These are phyloP conservation scores for Chloropsis hardwickii DNA, from an alignment of 2,113 vertebrate genomes.

Conservation along the genomic window DNA sequence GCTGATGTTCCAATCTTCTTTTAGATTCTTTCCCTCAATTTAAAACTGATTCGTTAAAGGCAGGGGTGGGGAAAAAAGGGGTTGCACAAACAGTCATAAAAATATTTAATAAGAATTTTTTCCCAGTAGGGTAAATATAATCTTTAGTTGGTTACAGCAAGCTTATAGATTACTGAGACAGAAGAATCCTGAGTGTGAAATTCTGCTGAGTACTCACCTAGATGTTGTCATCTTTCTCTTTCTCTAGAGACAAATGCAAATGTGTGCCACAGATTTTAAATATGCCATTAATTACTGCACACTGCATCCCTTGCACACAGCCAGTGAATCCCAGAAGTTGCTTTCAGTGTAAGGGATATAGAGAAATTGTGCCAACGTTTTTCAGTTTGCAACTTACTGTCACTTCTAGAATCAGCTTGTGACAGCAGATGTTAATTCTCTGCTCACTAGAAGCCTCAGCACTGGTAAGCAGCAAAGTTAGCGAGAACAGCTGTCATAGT, in stretches of 20 bases:
- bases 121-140: not conserved
- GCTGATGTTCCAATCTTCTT: not conserved
- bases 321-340: not conserved
- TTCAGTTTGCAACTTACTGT: constrained; percentile 1
- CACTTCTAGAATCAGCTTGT: constrained; percentile 7
- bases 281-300: constrained; percentile 31
- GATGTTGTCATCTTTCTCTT: not conserved
- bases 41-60: not conserved
- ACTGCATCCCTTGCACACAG: not conserved
- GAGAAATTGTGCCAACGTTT: not conserved
- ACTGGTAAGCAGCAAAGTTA: not conserved
- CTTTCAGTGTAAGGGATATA: not conserved
- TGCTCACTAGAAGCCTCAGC: not conserved
- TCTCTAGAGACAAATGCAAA: constrained; percentile 23
- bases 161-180: not conserved
- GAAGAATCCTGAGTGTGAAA: not conserved
- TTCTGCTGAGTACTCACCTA: not conserved
- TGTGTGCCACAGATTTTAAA: not conserved
- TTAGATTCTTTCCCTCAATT: not conserved
- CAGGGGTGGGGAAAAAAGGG: accelerated
- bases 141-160: not conserved
- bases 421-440: constrained; percentile 34
- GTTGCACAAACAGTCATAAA: not conserved
- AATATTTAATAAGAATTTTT: not conserved
- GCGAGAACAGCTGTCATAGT: not conserved